These are phyloP conservation scores for Phlogophora meticulosa DNA, from an alignment of 2,888 invertebrate genomes.

Conservation along the genomic window DNA sequence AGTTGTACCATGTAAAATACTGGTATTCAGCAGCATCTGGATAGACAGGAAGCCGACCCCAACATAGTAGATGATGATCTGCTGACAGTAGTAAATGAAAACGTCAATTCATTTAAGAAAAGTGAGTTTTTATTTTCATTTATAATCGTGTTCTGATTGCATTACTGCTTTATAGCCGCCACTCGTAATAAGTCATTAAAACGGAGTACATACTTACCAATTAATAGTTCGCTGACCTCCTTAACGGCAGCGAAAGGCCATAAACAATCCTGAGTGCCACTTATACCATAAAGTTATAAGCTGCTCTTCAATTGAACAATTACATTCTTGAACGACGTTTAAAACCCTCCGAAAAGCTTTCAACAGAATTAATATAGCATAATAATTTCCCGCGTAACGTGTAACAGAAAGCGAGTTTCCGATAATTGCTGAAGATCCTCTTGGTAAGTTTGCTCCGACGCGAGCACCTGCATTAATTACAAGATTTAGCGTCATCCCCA, in stretches of 20 bases:
- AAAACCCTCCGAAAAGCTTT: constrained; percentile 77
- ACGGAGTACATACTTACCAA: constrained; percentile 54
- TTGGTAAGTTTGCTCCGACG: constrained; percentile 77
- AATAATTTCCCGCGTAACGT: constrained; percentile 80
- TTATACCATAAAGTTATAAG: constrained; percentile 72
- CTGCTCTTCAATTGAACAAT: constrained; percentile 76
- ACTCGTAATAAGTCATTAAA: constrained; percentile 54
- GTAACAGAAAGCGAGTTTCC: constrained; percentile 82
- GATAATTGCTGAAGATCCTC: constrained; percentile 84
- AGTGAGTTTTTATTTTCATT: constrained; percentile 18
- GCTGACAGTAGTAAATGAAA: background rate
- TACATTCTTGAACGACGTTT: constrained; percentile 75
- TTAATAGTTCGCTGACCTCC: constrained; percentile 65
- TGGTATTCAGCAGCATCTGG: too few relatives aligned
- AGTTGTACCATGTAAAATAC: too few relatives aligned
- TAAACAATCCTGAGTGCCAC: constrained; percentile 68
- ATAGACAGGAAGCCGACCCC: too few relatives aligned
- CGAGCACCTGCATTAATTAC: constrained; percentile 89
- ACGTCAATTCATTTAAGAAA: background rate
- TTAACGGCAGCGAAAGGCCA: constrained; percentile 65
- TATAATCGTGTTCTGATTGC: constrained; percentile 44
- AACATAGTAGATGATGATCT: background rate
- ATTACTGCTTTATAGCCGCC: constrained; percentile 39
- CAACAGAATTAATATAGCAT: constrained; percentile 81
- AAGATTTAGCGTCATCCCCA: constrained; percentile 86